Evolutionary conservation across 2,113 vertebrate genomes (phyloP).

Genomic region (Edolisoma coerulescens): DNA sequence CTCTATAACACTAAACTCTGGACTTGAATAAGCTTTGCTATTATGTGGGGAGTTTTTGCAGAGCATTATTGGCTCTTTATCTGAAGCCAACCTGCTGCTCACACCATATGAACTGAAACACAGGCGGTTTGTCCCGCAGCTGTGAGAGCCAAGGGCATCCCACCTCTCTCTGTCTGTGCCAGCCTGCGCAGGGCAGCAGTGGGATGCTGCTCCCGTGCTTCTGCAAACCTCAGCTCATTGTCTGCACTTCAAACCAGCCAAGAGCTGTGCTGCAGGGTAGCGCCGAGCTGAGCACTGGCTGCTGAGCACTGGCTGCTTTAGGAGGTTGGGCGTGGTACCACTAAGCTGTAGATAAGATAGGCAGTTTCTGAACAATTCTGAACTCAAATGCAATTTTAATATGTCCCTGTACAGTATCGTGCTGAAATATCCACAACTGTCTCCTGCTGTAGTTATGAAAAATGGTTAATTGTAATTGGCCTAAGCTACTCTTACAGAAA

Average conservation of each 20-base stretch:
- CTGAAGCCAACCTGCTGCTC: not conserved
- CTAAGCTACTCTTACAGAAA: not conserved
- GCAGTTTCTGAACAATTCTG: not conserved
- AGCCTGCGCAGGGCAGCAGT: fast-evolving
- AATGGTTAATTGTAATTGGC: conserved; percentile 29
- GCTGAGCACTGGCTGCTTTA: not conserved
- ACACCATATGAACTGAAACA: fast-evolving
- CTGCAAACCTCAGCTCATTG: not conserved
- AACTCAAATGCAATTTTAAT: not conserved
- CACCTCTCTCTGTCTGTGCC: not conserved
- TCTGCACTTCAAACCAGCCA: not conserved
- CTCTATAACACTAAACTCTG: not conserved
- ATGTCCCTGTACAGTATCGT: not conserved
- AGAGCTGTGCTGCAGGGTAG: not conserved
- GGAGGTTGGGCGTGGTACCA: fast-evolving
- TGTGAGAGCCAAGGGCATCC: not conserved
- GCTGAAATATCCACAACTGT: not conserved
- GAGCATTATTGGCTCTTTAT: not conserved
- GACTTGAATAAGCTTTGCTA: not conserved
- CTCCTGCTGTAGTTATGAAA: not conserved
- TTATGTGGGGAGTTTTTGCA: not conserved
- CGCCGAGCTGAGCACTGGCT: fast-evolving
- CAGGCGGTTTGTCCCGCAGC: fast-evolving
- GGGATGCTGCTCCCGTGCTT: not conserved
- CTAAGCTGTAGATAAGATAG: not conserved